Base-by-base conservation (phyloP, 1,140 invertebrate species). In the Pogonognathellus flavescens region DNA sequence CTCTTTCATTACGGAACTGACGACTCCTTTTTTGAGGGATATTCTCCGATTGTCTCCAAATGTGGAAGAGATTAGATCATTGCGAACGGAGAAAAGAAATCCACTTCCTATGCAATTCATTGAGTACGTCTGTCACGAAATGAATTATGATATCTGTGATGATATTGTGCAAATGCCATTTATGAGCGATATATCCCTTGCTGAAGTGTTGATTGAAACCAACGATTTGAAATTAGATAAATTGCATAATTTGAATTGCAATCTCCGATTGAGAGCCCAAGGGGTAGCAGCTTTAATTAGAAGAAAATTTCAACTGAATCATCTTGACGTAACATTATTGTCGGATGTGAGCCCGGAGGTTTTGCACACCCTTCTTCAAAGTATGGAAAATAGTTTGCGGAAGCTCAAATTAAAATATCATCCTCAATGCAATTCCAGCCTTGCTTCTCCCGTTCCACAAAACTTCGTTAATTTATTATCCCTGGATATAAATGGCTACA, bases 81-180 rank as follows among this genome's bases (percentile, higher is more conserved):
- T 86, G 14, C 57, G 72, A 83, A 83, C 81, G 16, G 49, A 49
- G 14, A 80, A 70, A 62, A 49, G 70, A 80, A 86, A 80, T 49
- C 85, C 81, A 25, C 82, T 86, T 13, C 85, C 85, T 10, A 86
- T 86, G 85, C 81, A 70, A 25, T 86, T 86, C 49, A 86, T 86
- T 52, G 82, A 86, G 31, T 86, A 86, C 18, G 82, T 86, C 18
- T 86, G 85, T 66, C 81, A 84, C 50, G 81, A 82, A 20, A 83
- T 86, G 85, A 83, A 80, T 57, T 86, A 83, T 59, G 85, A 86
- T 53, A 84, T 82, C 5, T 82, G 82, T n/a, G 85, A 86, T 80
- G 85, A 86, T 83, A 50, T 86, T 7, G 85, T 86, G n/a, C 50
- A 86, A 14, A 86, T 86, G 85, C 85, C 85, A 20, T 84, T 76